Percentiles rank a stretch among this genome's conserved stretches.
Conservation (phyloP, 2,888 invertebrate genomes). For the Parnassius smintheus region DNA sequence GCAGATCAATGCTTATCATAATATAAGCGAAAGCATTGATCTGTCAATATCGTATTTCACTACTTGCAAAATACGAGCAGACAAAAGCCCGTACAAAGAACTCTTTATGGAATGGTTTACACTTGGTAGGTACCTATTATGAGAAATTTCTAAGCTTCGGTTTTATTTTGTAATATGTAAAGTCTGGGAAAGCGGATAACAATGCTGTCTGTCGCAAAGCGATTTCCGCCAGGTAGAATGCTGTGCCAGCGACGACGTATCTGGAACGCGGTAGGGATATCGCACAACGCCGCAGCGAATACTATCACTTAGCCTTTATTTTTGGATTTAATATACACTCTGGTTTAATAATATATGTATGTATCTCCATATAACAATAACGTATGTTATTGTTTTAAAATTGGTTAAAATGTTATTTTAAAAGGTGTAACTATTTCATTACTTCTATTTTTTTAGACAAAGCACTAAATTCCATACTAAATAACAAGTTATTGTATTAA, state of each 20-base stretch:
- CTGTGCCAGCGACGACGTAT: constrained; percentile 61
- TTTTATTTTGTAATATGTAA: constrained; percentile 34
- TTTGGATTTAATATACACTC: constrained; percentile 14
- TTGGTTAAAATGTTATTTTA: background rate
- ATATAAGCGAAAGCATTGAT: constrained; percentile 18
- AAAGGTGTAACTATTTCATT: background rate
- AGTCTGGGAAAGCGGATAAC: constrained; percentile 57
- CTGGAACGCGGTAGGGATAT: constrained; percentile 66
- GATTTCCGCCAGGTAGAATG: constrained; percentile 70
- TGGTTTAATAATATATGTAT: constrained; percentile 1
- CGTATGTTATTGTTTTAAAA: background rate
- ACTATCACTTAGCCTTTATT: constrained; percentile 20
- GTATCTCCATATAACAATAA: background rate
- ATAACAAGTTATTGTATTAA: no score
- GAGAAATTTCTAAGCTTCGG: constrained; percentile 26
- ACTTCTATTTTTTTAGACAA: no score
- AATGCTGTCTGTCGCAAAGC: constrained; percentile 66
- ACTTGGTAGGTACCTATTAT: constrained; percentile 1
- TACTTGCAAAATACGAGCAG: background rate
- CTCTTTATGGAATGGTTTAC: background rate
- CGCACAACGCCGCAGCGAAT: constrained; percentile 36
- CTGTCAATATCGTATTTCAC: constrained; percentile 17
- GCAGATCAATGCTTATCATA: constrained; percentile 21
- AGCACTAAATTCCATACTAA: no score
- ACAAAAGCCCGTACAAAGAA: constrained; percentile 1